A percentile compares a stretch with the other conserved stretches of the same genome.
Evolutionary conservation across 2,113 vertebrate genomes (phyloP).

Genomic region (Acanthisitta chloris): DNA sequence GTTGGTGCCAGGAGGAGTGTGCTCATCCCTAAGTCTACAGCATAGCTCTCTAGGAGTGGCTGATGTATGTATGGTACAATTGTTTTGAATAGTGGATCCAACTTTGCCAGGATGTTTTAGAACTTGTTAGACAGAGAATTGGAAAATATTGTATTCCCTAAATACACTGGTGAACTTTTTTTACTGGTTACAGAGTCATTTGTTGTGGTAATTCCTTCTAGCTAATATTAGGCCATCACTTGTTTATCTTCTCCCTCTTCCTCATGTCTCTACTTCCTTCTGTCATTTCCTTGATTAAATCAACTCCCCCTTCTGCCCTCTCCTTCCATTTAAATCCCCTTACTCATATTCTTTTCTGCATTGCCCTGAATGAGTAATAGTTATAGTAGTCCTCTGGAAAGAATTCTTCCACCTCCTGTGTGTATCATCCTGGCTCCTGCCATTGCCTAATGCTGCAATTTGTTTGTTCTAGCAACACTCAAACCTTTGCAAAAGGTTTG

Average conservation of each 20-base stretch:
- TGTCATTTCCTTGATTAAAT: not conserved
- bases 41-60: not conserved
- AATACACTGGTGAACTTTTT: not conserved
- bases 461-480: not conserved
- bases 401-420: not conserved
- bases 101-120: not conserved
- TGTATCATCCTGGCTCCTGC: not conserved
- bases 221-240: not conserved
- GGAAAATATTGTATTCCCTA: not conserved
- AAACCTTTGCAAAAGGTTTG: not conserved
- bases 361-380: not conserved
- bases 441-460: not conserved
- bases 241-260: not conserved
- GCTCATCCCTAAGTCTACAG: not conserved
- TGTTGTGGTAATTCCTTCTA: not conserved
- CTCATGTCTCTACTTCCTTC: not conserved
- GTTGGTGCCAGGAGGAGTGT: not conserved
- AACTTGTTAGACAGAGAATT: not conserved
- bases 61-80: fast-evolving
- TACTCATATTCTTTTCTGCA: not conserved
- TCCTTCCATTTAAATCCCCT: not conserved
- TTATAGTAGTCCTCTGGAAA: not conserved
- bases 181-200: not conserved
- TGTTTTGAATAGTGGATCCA: not conserved
- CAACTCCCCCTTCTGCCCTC: not conserved